Percentiles rank a stretch among this genome's conserved stretches.
Conservation (phyloP, 2,888 invertebrate species). For the Melinaea marsaeus region DNA sequence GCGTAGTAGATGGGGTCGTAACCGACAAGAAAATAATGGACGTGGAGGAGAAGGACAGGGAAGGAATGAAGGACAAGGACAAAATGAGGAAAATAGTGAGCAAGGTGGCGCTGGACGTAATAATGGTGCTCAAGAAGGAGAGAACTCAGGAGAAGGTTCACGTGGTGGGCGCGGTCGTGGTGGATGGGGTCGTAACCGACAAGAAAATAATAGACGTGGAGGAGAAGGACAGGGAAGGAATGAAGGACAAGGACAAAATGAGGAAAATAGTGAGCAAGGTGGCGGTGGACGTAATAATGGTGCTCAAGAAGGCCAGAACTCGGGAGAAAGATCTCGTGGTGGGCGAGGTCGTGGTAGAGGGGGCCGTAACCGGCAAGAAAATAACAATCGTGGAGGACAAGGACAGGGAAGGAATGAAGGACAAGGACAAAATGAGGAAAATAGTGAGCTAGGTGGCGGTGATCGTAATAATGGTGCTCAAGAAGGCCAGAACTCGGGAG, state of each 20-base stretch:
- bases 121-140: not conserved
- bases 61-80: too few species aligned
- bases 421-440: constrained; percentile 12
- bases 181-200: not conserved
- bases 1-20: constrained; percentile 8
- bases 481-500: constrained; percentile 5
- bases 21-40: constrained; percentile 4
- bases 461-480: not conserved
- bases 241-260: constrained; percentile 11
- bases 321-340: constrained; percentile 4
- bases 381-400: constrained; percentile 6
- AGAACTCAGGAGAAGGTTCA: not conserved
- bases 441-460: constrained; percentile 2
- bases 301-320: constrained; percentile 1
- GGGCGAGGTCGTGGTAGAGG: constrained; percentile 9
- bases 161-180: constrained; percentile 6
- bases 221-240: not conserved
- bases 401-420: constrained; percentile 5
- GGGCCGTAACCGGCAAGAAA: constrained; percentile 2
- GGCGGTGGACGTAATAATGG: constrained; percentile 1
- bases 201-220: constrained; percentile 12
- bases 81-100: not conserved
- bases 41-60: constrained; percentile 2
- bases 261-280: constrained; percentile 3
- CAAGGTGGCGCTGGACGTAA: constrained; percentile 6